These are phyloP conservation scores for Cephonodes hylas DNA, from an alignment of 2,888 invertebrate species.

Conservation along the genomic window DNA sequence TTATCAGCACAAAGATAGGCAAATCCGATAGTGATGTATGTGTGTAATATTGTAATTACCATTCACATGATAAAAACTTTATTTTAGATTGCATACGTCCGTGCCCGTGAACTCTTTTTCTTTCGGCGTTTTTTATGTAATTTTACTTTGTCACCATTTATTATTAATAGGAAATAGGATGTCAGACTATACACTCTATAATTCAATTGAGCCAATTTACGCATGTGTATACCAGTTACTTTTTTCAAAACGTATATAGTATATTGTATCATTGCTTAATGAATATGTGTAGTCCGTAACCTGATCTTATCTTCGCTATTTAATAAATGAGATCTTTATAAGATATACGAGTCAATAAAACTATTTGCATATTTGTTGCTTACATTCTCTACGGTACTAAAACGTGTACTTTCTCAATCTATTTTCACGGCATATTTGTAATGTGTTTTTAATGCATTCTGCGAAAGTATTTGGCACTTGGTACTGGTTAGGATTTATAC, in stretches of 20 bases:
- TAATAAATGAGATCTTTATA: neutral
- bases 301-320: no score
- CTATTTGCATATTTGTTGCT: neutral
- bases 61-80: constrained; percentile 32
- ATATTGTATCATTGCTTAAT: no score
- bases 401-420: neutral
- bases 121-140: neutral
- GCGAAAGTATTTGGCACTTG: neutral
- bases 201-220: no score
- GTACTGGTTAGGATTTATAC: neutral
- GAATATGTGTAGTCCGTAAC: neutral
- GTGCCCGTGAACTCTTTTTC: constrained; percentile 21
- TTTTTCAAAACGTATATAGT: no score
- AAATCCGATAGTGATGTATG: constrained; percentile 23
- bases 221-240: no score
- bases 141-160: no score
- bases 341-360: neutral
- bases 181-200: no score
- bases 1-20: constrained; percentile 34
- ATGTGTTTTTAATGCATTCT: neutral
- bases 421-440: neutral
- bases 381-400: neutral
- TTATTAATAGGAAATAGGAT: no score
- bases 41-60: constrained; percentile 24
- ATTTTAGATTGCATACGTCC: constrained; percentile 20